Conservation (phyloP, 2,113 vertebrate species). For the Xenopus laevis region DNA sequence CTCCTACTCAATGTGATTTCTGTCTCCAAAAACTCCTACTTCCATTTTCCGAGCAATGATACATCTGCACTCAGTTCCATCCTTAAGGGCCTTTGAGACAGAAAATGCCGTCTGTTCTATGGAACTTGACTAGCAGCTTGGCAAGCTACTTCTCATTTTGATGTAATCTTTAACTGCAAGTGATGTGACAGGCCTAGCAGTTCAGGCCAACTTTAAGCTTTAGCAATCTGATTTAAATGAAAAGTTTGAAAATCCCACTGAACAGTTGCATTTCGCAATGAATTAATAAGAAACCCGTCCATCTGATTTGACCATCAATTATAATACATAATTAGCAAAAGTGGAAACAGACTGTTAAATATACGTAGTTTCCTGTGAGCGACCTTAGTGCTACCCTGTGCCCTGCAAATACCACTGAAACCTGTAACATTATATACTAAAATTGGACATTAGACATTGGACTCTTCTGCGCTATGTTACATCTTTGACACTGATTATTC, state of each 20-base stretch:
- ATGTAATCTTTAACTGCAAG: slow-evolving; percentile 37
- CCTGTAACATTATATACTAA: too few relatives aligned
- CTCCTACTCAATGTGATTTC: slow-evolving; percentile 37
- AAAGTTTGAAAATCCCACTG: background rate
- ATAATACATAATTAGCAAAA: too few relatives aligned
- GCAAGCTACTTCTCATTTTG: slow-evolving; percentile 37
- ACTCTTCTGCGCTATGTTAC: too few relatives aligned
- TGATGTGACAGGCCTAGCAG: slow-evolving; percentile 35
- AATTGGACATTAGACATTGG: too few relatives aligned
- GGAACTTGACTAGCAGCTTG: slow-evolving; percentile 43
- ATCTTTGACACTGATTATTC: too few relatives aligned
- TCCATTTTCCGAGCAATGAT: slow-evolving; percentile 31
- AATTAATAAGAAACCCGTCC: too few relatives aligned
- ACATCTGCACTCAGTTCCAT: slow-evolving; percentile 37
- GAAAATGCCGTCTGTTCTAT: slow-evolving; percentile 41
- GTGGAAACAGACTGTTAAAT: too few relatives aligned
- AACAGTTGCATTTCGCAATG: too few relatives aligned
- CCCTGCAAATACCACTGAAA: too few relatives aligned
- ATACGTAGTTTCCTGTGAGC: too few relatives aligned
- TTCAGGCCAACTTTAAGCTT: slow-evolving; percentile 23
- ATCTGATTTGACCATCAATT: too few relatives aligned
- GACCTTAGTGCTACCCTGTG: too few relatives aligned
- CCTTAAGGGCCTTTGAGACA: slow-evolving; percentile 33
- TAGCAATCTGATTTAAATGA: slow-evolving; percentile 32
- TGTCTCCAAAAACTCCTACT: slow-evolving; percentile 43